Evolutionary conservation across 2,113 vertebrate genomes (phyloP), one percentile per base, ranked within the genome.

Genomic region (Cairina moschata): DNA sequence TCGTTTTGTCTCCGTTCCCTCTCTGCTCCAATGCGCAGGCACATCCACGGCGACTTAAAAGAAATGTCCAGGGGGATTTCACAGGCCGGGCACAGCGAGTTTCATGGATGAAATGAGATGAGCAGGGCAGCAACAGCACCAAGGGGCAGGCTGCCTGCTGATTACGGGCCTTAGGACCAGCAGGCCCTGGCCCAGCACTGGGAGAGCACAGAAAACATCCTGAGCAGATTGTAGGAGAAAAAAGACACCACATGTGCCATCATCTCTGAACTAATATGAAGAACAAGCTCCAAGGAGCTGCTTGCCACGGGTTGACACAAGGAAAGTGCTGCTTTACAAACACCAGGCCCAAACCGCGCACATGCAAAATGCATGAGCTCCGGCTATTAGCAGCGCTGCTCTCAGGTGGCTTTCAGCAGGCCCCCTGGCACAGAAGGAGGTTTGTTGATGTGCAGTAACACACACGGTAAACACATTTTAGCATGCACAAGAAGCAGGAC

Each of bases 321-420:
- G 77, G 48, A 59, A 31, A 65, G 62, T 60, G 78, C n/a, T 50
- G 67, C 56, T 90, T 66, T 44, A 12, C 26, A 38, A 66, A 26
- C 83, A 48, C 9, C 68, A 42, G 20, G 62, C 7, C 55, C 93
- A 66, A 90, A 75, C 56, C 8, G 60, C 40, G 44, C 42, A 3
- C 56, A 75, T 83, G 90, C 78, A 87, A 92, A 95, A 90, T 71
- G 68, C 82, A 48, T 58, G 55, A 92, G 90, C 73, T 92, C 68
- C 73, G 9, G 75, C 83, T 75, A 59, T 66, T 44, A 95, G 91
- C 31, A 0, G 20, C n/a, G 26, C 42, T 2, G 4, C 17, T 54
- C 81, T 85, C 75, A 56, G 89, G 85, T 81, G 83, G 77, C 78
- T 95, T 86, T 69, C 86, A 79, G 86, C 90, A 90, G 86, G 83